These are phyloP conservation scores for Trachurus trachurus DNA, from an alignment of 2,797 vertebrate genomes.

Conservation along the genomic window DNA sequence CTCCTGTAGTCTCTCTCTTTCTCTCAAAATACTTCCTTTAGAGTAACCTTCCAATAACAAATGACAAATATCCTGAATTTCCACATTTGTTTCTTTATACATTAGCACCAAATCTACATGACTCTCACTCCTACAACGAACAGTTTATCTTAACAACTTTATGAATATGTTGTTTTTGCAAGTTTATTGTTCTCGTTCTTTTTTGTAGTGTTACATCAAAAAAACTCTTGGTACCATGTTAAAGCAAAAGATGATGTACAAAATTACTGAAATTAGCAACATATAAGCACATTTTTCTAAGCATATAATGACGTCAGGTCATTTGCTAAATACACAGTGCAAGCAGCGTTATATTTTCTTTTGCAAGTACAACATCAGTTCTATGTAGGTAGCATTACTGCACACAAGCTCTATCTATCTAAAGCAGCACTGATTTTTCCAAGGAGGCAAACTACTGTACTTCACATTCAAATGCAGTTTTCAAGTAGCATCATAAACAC, in stretches of 20 bases:
- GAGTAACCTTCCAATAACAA: conserved; percentile 49
- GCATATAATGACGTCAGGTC: conserved; percentile 54
- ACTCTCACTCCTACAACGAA: conserved; percentile 51
- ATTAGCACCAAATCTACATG: conserved; percentile 78
- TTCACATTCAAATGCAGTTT: conserved; percentile 75
- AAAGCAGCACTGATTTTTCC: conserved; percentile 76
- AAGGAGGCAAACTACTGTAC: conserved; percentile 73
- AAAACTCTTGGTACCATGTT: conserved; percentile 43
- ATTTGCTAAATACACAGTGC: conserved; percentile 67
- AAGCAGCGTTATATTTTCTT: conserved; percentile 73
- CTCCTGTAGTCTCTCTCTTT: background rate
- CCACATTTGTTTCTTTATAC: conserved; percentile 68
- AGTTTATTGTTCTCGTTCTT: conserved; percentile 42
- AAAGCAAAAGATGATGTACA: conserved; percentile 63
- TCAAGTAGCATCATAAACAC: conserved; percentile 71
- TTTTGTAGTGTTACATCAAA: conserved; percentile 60
- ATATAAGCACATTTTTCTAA: conserved; percentile 57
- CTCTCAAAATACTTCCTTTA: conserved; percentile 49
- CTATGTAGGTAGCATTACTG: conserved; percentile 68
- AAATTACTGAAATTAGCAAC: conserved; percentile 62
- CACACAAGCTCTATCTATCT: conserved; percentile 78
- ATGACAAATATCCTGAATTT: conserved; percentile 50
- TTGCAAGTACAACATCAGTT: conserved; percentile 74
- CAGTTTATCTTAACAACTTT: conserved; percentile 23
- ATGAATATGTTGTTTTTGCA: conserved; percentile 40